Conservation (phyloP, 1,140 invertebrate genomes). For the Acyrthosiphon pisum region DNA sequence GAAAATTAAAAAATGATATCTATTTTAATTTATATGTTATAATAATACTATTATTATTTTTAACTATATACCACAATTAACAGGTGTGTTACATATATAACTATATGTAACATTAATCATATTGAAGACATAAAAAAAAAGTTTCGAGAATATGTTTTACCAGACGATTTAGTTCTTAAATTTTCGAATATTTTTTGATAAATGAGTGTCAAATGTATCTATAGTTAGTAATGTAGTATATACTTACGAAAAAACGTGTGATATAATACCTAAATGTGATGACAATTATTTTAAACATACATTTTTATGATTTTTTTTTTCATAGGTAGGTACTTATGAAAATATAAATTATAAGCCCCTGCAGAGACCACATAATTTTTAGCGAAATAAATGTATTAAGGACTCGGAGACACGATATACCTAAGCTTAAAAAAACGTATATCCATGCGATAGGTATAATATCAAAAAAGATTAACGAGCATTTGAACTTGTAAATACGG, state of each 20-base stretch:
- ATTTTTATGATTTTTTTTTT: neutral
- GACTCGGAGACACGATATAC: too few species aligned
- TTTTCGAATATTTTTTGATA: neutral
- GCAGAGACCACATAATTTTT: neutral
- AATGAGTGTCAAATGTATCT: neutral
- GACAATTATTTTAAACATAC: neutral
- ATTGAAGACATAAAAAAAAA: too few species aligned
- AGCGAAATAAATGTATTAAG: neutral
- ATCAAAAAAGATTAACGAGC: neutral
- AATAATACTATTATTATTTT: neutral
- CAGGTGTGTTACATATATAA: too few species aligned
- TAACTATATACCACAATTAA: too few species aligned
- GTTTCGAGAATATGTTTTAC: neutral
- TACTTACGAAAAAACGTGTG: neutral
- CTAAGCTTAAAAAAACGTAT: neutral
- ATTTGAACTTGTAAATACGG: neutral
- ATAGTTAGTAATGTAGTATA: too few species aligned
- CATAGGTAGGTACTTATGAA: neutral
- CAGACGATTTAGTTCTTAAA: neutral
- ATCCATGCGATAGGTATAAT: neutral
- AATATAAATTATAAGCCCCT: neutral
- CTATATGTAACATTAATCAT: too few species aligned
- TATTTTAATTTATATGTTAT: neutral
- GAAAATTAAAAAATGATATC: neutral
- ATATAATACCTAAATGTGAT: neutral